Conservation (phyloP, 2,888 invertebrate genomes). For the Melanargia galathea region DNA sequence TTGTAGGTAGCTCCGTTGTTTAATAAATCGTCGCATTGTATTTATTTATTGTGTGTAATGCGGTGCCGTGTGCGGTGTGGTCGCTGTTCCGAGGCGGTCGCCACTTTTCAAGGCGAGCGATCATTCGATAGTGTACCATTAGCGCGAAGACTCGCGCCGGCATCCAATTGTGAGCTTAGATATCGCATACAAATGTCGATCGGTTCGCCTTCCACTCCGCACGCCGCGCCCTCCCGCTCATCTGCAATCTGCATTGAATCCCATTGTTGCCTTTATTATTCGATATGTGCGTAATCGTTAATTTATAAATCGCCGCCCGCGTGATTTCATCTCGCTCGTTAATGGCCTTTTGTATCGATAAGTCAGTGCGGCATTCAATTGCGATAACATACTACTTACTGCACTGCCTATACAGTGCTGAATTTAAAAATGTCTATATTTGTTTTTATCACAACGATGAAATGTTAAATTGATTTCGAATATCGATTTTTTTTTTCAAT, state of each 20-base stretch:
- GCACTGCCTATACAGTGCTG: not conserved
- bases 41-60: slow-evolving; percentile 72
- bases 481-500: too few relatives aligned
- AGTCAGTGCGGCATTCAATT: slow-evolving; percentile 11
- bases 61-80: slow-evolving; percentile 72
- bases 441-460: not conserved
- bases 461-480: too few relatives aligned
- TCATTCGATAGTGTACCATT: slow-evolving; percentile 80
- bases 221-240: slow-evolving; percentile 56
- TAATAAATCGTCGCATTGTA: slow-evolving; percentile 48
- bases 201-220: slow-evolving; percentile 54
- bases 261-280: slow-evolving; percentile 81
- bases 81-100: slow-evolving; percentile 71
- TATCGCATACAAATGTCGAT: slow-evolving; percentile 82
- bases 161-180: slow-evolving; percentile 81
- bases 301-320: slow-evolving; percentile 67
- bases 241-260: slow-evolving; percentile 82
- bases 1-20: slow-evolving; percentile 36
- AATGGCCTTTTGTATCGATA: slow-evolving; percentile 40
- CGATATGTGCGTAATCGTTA: slow-evolving; percentile 77
- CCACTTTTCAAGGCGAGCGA: slow-evolving; percentile 73
- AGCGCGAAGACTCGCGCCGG: slow-evolving; percentile 81
- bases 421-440: not conserved
- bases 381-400: slow-evolving; percentile 1
- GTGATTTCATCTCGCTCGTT: slow-evolving; percentile 44